Base-by-base conservation (phyloP, 2,888 invertebrate genomes). In the Cepaea hortensis region DNA sequence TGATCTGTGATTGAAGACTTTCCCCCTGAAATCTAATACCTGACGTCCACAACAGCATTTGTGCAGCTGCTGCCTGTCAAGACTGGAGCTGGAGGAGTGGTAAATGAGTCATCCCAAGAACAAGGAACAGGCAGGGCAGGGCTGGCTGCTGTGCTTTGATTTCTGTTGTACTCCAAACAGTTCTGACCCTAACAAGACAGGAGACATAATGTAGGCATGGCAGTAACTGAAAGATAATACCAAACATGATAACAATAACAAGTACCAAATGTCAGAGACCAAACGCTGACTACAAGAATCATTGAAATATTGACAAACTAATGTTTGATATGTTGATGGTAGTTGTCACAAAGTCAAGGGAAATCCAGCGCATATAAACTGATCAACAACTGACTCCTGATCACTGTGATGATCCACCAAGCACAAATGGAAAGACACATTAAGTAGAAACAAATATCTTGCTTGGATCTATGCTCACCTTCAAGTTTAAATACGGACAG, bases 41-140 rank as follows among this genome's bases (percentile, higher is more conserved):
- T 76, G 50, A 94, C 93, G 75, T 92, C 91, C 20, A 94, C 86
- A 0, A 93, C 93, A 23, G 90, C 91, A 88, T 94, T 92, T 5
- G 87, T 35, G 86, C 94, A 94, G 6, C 68, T 82, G 3, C 20
- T 75, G 1, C 80, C 82, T 20, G 87, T 83, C 55, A 88, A 83
- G 3, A 77, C 72, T 0, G 93, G 93, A 5, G 82, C 73, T 7
- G 89, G 89, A 0, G 93, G 91, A 15, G 82, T 72, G 1, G 89
- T 90, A 65, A 81, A 91, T 3, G 91, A 90, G 85, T 90, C 88
- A 83, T 93, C 93, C 84, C 88, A 91, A 1, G 88, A 70, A 35
- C 48, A 76, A 50, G 76, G 48, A 55, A 0, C 55, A 55, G 55
- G 90, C 5, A 90, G 86, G 15, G 75, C 81, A 9, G 79, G 55